Percentiles rank a stretch among this genome's conserved stretches.
Conservation (phyloP, 2,113 vertebrate genomes). For the Sigmodon hispidus region DNA sequence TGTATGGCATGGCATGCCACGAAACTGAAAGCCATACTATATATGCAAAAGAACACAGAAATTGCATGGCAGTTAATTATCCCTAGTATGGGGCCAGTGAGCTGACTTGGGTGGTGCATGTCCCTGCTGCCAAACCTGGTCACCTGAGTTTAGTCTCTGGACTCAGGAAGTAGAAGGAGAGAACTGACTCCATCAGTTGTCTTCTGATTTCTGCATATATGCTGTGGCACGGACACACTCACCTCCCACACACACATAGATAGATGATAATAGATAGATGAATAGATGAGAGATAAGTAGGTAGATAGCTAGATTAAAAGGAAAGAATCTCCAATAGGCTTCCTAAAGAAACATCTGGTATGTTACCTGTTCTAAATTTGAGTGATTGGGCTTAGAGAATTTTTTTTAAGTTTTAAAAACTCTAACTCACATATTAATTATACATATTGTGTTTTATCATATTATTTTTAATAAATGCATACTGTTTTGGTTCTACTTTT, state of each 20-base stretch:
- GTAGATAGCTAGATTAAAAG: not conserved
- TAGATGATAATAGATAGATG: no score
- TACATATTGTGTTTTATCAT: not conserved
- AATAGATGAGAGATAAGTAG: not conserved
- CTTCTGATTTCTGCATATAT: not conserved
- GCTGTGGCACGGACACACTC: not conserved
- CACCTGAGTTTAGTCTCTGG: not conserved
- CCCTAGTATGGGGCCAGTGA: not conserved
- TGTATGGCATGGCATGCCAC: not conserved
- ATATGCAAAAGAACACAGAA: not conserved
- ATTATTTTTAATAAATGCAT: not conserved
- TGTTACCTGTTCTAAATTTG: not conserved
- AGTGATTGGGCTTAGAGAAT: not conserved
- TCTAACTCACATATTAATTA: not conserved
- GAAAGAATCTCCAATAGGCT: not conserved
- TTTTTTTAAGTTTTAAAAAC: not conserved
- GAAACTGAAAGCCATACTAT: not conserved
- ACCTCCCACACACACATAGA: not conserved
- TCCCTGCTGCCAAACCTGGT: not conserved
- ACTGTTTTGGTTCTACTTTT: not conserved
- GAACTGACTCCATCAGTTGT: not conserved
- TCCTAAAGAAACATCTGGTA: not conserved
- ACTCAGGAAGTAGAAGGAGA: not conserved
- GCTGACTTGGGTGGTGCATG: not conserved
- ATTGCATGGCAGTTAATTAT: not conserved